Percentiles rank a stretch among this genome's conserved stretches.
Conservation (phyloP, 1,140 invertebrate genomes). For the Prorops nasuta region DNA sequence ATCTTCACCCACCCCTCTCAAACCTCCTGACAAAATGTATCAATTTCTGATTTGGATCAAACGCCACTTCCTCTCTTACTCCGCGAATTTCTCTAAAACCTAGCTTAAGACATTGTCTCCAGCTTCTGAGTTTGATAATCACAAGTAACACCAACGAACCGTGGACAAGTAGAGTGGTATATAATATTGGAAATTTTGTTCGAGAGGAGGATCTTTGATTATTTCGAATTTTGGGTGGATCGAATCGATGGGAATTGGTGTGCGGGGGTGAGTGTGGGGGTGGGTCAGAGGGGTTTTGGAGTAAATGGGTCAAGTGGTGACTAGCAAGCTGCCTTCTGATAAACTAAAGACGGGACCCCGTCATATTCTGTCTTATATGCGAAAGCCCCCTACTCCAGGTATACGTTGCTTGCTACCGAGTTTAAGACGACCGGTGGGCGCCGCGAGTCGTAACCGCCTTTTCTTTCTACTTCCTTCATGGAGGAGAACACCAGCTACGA, state of each 20-base stretch:
- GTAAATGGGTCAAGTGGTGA: background rate
- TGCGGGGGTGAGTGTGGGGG: conserved; percentile 21
- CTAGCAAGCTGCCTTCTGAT: conserved; percentile 22
- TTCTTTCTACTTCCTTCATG: conserved; percentile 23
- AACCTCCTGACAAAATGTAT: too few relatives aligned
- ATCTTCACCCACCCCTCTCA: background rate
- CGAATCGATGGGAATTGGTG: conserved; percentile 18
- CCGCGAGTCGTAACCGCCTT: conserved; percentile 4
- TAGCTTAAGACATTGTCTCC: too few relatives aligned
- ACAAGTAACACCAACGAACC: too few relatives aligned
- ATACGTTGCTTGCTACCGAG: conserved; percentile 14
- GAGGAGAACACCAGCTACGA: too few relatives aligned
- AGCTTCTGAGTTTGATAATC: too few relatives aligned
- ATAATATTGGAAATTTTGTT: background rate
- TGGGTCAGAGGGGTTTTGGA: background rate
- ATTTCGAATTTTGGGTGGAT: background rate
- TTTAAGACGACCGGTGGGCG: conserved; percentile 34
- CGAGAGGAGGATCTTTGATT: background rate
- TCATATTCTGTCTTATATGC: conserved; percentile 55
- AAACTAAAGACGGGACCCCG: conserved; percentile 44
- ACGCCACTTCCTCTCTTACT: too few relatives aligned
- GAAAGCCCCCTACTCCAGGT: conserved; percentile 43
- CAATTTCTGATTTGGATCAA: too few relatives aligned
- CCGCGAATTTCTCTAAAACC: too few relatives aligned
- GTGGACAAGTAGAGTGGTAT: too few relatives aligned